Conservation (phyloP, 2,888 invertebrate genomes). For the Archaeoteleia sp. region DNA sequence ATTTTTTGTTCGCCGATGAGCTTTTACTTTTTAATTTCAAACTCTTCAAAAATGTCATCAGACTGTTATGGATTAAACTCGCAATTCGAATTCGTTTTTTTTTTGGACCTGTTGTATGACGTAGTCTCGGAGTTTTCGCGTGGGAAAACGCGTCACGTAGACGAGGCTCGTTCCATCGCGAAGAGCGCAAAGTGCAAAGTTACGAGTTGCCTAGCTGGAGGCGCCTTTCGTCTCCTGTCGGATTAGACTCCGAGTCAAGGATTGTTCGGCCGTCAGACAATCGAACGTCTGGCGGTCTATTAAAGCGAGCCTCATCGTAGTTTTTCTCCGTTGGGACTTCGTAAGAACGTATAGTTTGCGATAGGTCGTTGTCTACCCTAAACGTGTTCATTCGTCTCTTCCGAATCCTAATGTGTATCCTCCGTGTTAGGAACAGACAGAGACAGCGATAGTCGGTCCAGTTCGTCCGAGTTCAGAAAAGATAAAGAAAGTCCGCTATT, state of each 20-base stretch:
- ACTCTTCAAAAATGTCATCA: no score
- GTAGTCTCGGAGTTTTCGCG: constrained; percentile 13
- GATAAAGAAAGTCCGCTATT: constrained; percentile 3
- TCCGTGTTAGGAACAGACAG: constrained; percentile 3
- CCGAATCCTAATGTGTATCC: constrained; percentile 6
- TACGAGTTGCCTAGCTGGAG: constrained; percentile 27
- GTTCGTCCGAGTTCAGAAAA: no score
- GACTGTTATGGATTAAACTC: no score
- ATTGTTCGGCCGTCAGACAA: constrained; percentile 22
- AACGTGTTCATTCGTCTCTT: constrained; percentile 7
- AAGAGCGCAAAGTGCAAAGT: constrained; percentile 43
- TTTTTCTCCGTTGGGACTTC: no score
- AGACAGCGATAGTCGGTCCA: no score
- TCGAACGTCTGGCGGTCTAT: constrained; percentile 16
- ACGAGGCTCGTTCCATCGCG: constrained; percentile 33
- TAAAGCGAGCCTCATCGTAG: neutral
- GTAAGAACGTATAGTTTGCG: constrained; percentile 25
- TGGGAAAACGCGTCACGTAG: constrained; percentile 25
- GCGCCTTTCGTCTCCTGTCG: constrained; percentile 38
- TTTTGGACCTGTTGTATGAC: no score
- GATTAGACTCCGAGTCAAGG: constrained; percentile 33
- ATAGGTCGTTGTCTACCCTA: constrained; percentile 20
- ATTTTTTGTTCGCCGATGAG: no score
- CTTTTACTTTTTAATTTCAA: no score
- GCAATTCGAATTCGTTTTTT: no score